Evolutionary conservation across 2,797 vertebrate species (phyloP).

Genomic region (Gymnothorax reevesii): DNA sequence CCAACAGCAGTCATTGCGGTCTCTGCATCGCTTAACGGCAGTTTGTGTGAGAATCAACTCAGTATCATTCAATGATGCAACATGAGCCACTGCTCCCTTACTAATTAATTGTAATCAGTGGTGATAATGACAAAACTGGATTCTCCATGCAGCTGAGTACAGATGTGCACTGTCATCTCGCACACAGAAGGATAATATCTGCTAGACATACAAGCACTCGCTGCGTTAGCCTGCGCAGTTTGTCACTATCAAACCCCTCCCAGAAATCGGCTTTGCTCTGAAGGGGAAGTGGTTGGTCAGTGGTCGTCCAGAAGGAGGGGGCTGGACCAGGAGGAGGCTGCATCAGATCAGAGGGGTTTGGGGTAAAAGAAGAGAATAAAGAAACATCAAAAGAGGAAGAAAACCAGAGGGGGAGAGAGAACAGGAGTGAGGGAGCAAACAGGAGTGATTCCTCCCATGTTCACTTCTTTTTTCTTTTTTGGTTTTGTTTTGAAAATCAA

Average conservation of each 20-base stretch:
- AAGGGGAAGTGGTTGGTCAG: slow-evolving; percentile 25
- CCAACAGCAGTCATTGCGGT: not conserved
- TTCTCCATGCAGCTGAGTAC: too few species aligned
- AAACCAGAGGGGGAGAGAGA: slow-evolving; percentile 37
- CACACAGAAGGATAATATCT: slow-evolving; percentile 15
- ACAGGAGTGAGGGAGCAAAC: slow-evolving; percentile 9
- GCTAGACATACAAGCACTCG: slow-evolving; percentile 19
- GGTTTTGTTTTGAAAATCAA: slow-evolving; percentile 43
- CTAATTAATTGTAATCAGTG: not conserved
- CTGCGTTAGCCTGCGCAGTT: slow-evolving; percentile 30
- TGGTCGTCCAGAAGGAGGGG: slow-evolving; percentile 1
- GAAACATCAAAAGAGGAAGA: slow-evolving; percentile 26
- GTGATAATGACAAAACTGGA: not conserved
- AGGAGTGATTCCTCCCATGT: slow-evolving; percentile 17
- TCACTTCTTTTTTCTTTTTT: slow-evolving; percentile 22
- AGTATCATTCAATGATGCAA: not conserved
- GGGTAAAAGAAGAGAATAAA: not conserved
- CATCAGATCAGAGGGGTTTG: not conserved
- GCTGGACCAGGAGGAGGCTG: not conserved
- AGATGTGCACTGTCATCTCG: too few species aligned
- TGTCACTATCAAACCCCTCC: slow-evolving; percentile 34
- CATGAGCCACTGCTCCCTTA: not conserved
- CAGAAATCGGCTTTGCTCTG: slow-evolving; percentile 30
- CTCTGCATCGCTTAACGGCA: not conserved
- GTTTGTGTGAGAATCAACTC: not conserved